Percentiles rank a stretch among this genome's conserved stretches.
Evolutionary conservation across 2,113 vertebrate genomes (phyloP).

Genomic region (Zosterops hypoxanthus): DNA sequence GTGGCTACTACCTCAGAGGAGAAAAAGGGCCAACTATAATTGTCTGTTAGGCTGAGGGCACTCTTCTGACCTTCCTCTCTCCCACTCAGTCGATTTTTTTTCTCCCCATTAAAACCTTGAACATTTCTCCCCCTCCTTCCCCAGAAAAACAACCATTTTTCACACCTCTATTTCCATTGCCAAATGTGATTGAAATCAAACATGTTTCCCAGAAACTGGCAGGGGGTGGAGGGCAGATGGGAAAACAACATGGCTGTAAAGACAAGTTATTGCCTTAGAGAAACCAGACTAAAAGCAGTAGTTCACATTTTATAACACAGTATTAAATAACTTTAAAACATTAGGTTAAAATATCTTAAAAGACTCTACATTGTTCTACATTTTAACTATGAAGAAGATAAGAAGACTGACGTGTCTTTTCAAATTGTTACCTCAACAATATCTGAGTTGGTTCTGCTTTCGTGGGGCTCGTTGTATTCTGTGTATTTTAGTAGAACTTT

Average conservation of each 20-base stretch:
- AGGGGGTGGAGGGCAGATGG: slow-evolving; percentile 43
- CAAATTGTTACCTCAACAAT: slow-evolving; percentile 94
- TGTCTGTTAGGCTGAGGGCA: background rate
- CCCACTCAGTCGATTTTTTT: background rate
- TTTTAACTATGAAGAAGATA: background rate
- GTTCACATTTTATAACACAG: background rate
- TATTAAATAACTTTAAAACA: background rate
- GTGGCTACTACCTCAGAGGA: background rate
- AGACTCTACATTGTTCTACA: background rate
- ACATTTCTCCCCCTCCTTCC: background rate
- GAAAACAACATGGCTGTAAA: slow-evolving; percentile 17
- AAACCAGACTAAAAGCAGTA: background rate
- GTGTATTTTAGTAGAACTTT: slow-evolving; percentile 99
- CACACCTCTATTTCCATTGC: slow-evolving; percentile 34
- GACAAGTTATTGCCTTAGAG: background rate
- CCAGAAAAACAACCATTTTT: background rate
- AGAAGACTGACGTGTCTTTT: background rate
- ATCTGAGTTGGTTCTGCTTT: slow-evolving; percentile 99
- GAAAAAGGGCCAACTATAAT: background rate
- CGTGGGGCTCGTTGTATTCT: slow-evolving; percentile 98
- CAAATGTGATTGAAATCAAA: slow-evolving; percentile 21
- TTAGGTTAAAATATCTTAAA: background rate
- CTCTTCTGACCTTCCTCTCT: background rate
- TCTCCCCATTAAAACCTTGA: background rate
- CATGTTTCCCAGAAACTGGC: slow-evolving; percentile 7